Base-by-base conservation (phyloP, 2,113 vertebrate species). In the Onychostoma macrolepis region DNA sequence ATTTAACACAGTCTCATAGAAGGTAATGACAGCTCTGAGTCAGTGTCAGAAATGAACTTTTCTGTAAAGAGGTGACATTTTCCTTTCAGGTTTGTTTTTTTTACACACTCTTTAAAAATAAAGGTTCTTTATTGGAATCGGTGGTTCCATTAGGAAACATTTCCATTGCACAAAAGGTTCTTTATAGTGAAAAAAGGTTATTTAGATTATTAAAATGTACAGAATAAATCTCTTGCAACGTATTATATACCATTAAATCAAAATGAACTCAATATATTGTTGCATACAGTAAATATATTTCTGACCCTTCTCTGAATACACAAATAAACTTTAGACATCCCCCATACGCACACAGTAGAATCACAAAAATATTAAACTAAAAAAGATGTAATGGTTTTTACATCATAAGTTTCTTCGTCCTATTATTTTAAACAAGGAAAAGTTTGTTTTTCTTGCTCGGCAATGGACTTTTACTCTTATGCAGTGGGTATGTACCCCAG, bases 1-100 rank as follows among this genome's bases (percentile, higher is more conserved):
- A 81, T 74, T 83, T 77, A 83, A 88, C 79, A 83, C 67, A 78
- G 75, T 45, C 24, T 45, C 15, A 50, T 63, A 43, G 15, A 83
- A 71, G 24, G 30, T 26, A 24, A 24, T 38, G 50, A 80, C 30
- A 41, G 72, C 69, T 72, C 69, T 41, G 69, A 72, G 21, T 36
- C 30, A 36, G 30, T 38, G 19, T 72, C 28, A 69, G 65, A 69
- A 69, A 69, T 72, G 8, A 72, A 38, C 36, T 72, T 67, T 72
- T 36, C 1, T 11, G 19, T 15, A 15, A 75, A 45, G n/a, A 12
- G n/a, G 72, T n/a, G n/a, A 26, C 3, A 75, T 75, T 45, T 45
- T 45, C 41, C 72, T 45, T 75, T 72, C 38, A 13, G 72, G 24
- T 2, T 2, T n/a, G 36, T 36, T 8, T 36, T 36, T 36, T 36